Percentiles rank a stretch among this genome's conserved stretches.
Evolutionary conservation across 2,797 vertebrate species (phyloP).

Genomic region (Synaphobranchus kaupii): DNA sequence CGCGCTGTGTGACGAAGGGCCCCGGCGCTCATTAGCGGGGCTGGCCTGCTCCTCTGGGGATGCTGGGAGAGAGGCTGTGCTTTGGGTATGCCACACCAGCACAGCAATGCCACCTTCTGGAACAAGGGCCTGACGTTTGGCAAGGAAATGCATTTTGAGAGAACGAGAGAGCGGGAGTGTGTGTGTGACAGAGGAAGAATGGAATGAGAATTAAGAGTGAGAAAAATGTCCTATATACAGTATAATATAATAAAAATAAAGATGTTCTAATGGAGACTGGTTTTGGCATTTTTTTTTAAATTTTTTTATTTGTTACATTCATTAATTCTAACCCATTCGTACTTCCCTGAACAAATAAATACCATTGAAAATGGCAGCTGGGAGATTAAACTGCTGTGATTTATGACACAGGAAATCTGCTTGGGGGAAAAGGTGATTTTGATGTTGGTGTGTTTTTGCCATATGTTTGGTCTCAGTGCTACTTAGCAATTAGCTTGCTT

Average conservation of each 20-base stretch:
- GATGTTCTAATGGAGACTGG: constrained; percentile 27
- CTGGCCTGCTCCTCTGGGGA: constrained; percentile 55
- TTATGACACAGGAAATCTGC: constrained; percentile 13
- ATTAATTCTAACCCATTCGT: neutral
- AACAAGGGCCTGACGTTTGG: neutral
- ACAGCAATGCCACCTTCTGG: neutral
- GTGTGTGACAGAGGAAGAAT: neutral
- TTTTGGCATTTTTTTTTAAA: neutral
- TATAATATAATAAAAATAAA: neutral
- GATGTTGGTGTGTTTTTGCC: constrained; percentile 10
- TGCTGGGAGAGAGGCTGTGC: constrained; percentile 29
- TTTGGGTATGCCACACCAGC: neutral
- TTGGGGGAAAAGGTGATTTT: constrained; percentile 20
- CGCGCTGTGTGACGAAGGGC: constrained; percentile 33
- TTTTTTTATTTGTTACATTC: neutral
- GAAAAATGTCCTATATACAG: no score
- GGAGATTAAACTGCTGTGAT: constrained; percentile 14
- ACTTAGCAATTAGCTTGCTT: constrained; percentile 21
- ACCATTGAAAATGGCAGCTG: constrained; percentile 4
- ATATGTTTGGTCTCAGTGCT: constrained; percentile 18
- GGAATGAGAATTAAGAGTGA: neutral
- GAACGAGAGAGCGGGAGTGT: neutral
- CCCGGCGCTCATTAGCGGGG: constrained; percentile 65
- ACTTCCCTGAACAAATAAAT: constrained; percentile 8
- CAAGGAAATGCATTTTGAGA: neutral